Evolutionary conservation across 2,888 invertebrate genomes (phyloP), one percentile per base, ranked within the genome.

Genomic region (Scaptomyza flava): DNA sequence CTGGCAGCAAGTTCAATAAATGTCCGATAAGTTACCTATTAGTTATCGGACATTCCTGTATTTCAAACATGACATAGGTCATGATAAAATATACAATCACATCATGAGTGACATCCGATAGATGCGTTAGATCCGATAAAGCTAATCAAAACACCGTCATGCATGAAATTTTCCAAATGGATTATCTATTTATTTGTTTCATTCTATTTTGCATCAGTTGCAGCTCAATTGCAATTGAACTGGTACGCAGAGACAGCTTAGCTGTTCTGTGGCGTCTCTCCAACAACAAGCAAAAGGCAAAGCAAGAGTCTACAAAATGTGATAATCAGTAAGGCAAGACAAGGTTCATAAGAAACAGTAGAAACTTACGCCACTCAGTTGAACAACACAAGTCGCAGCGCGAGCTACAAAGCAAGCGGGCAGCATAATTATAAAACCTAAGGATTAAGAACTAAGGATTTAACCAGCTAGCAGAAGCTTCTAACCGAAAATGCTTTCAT

Each of bases 331-430:
- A 23, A 54, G 33, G 14, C 41, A 27, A 27, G 30, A 33, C 41
- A 27, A 41, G 54, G 48, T 59, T 70, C 72, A 77, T 75, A 72
- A 68, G 46, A 63, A 62, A 64, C 47, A 43, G 70, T 48, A 31
- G 60, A 56, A 42, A n/a, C 52, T 52, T 43, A 23, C 43, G 51
- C n/a, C 14, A 48, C 41, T 58, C 79, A 79, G 81, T 79, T 59
- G 23, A 59, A 11, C 51, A 48, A 54, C 6, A 47, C 36, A 46
- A 62, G 54, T 68, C 59, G 61, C 41, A 43, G 66, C 62, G 78
- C 50, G 42, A 77, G 47, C 68, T 67, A 57, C 57, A 46, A 17
- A 48, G 43, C n/a, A 6, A 42, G 57, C 38, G 31, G 41, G 7
- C 27, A 38, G n/a, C 14, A 17, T n/a, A 23, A 41, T 9, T 1